Conservation (phyloP, 2,797 vertebrate species). For the Podarcis lilfordi region DNA sequence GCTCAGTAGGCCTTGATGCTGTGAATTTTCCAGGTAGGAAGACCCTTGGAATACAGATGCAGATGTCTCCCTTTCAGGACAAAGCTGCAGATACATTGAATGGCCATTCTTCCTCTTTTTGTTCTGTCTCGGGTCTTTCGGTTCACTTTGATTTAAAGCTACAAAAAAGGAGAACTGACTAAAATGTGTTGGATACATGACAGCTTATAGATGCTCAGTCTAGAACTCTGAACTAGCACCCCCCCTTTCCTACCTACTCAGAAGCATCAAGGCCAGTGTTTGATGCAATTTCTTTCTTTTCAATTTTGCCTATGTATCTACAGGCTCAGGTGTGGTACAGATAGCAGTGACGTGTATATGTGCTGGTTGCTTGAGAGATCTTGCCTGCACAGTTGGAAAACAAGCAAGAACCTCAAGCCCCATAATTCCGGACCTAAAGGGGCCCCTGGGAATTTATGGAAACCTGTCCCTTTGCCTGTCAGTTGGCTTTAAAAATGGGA, state of each 20-base stretch:
- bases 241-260: neutral
- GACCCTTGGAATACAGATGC: neutral
- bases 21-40: neutral
- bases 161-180: neutral
- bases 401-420: neutral
- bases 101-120: neutral
- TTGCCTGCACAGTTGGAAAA: neutral
- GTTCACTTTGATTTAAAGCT: neutral
- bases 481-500: neutral
- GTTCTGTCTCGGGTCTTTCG: no score
- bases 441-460: neutral
- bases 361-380: neutral
- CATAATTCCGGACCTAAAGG: neutral
- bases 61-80: neutral
- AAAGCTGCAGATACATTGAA: neutral
- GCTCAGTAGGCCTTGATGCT: neutral
- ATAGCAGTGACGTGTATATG: constrained; percentile 9
- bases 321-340: neutral
- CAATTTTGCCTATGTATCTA: neutral
- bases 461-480: neutral
- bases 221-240: neutral
- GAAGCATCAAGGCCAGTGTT: neutral
- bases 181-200: neutral
- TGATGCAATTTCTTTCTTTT: neutral
- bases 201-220: neutral